These are phyloP conservation scores for Chromoteleia sp. DNA, from an alignment of 2,888 invertebrate genomes.

Conservation along the genomic window DNA sequence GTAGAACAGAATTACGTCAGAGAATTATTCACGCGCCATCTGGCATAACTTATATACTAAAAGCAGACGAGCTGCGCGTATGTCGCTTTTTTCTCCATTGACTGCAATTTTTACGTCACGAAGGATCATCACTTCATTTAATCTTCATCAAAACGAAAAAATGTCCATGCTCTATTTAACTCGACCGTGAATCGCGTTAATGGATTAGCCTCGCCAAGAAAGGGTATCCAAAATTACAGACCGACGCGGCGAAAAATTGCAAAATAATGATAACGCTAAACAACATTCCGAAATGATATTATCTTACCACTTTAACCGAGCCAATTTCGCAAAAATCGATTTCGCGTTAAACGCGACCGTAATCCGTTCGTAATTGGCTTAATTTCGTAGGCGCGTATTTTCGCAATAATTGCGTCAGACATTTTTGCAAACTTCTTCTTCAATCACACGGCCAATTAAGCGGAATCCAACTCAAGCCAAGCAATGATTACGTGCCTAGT, in stretches of 20 bases:
- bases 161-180: conserved; percentile 26
- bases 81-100: conserved; percentile 36
- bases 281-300: too few species aligned
- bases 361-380: conserved; percentile 6
- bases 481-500: conserved; percentile 46
- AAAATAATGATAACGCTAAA: too few species aligned
- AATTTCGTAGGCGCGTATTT: conserved; percentile 7
- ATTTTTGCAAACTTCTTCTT: conserved; percentile 26
- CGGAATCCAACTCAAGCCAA: conserved; percentile 19
- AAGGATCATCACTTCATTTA: conserved; percentile 42
- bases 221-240: conserved; percentile 6
- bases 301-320: background rate
- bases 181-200: conserved; percentile 17
- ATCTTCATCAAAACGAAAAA: conserved; percentile 42
- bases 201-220: conserved; percentile 13
- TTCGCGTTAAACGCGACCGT: background rate
- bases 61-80: conserved; percentile 14
- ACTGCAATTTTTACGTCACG: conserved; percentile 48
- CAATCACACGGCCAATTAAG: conserved; percentile 42
- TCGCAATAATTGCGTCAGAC: conserved; percentile 3
- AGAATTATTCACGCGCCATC: conserved; percentile 41
- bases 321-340: conserved; percentile 44
- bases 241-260: background rate
- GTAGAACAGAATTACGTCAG: conserved; percentile 15
- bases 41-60: conserved; percentile 34